Conservation (phyloP, 2,888 invertebrate species). For the Drosophila eohydei region DNA sequence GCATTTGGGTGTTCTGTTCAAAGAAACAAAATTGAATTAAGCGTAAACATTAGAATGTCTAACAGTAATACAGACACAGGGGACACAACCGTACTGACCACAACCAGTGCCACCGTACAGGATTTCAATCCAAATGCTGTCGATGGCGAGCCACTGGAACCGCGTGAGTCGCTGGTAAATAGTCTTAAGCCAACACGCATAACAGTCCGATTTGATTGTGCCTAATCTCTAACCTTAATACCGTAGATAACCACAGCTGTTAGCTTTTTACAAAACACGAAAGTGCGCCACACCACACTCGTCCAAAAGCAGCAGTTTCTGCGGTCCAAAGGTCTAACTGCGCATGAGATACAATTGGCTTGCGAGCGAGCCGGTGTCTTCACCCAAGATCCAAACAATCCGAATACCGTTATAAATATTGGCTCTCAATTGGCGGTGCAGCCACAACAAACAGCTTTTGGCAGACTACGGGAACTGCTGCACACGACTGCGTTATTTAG, state of each 20-base stretch:
- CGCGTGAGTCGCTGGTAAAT: constrained; percentile 83
- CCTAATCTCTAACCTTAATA: constrained; percentile 68
- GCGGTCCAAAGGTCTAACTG: constrained; percentile 90
- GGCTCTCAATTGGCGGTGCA: constrained; percentile 76
- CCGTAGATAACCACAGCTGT: constrained; percentile 92
- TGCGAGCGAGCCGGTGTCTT: constrained; percentile 88
- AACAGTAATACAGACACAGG: constrained; percentile 83
- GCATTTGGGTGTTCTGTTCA: constrained; percentile 32
- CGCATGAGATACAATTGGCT: constrained; percentile 90
- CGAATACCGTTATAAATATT: constrained; percentile 83
- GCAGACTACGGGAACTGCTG: constrained; percentile 88
- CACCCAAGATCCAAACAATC: constrained; percentile 81
- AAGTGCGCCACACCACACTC: constrained; percentile 90
- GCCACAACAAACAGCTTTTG: constrained; percentile 84
- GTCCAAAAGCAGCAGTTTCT: constrained; percentile 92
- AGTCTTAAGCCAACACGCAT: constrained; percentile 1
- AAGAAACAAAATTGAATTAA: constrained; percentile 82
- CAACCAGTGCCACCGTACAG: constrained; percentile 56
- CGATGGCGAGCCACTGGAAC: constrained; percentile 46
- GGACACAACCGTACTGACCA: constrained; percentile 75
- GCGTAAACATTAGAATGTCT: constrained; percentile 83
- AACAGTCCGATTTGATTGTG: constrained; percentile 26
- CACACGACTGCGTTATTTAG: constrained; percentile 91
- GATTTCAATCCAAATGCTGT: constrained; percentile 43
- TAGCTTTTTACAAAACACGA: constrained; percentile 94